These are phyloP conservation scores for Sphinx pinastri DNA, from an alignment of 2,888 invertebrate species.

Conservation along the genomic window DNA sequence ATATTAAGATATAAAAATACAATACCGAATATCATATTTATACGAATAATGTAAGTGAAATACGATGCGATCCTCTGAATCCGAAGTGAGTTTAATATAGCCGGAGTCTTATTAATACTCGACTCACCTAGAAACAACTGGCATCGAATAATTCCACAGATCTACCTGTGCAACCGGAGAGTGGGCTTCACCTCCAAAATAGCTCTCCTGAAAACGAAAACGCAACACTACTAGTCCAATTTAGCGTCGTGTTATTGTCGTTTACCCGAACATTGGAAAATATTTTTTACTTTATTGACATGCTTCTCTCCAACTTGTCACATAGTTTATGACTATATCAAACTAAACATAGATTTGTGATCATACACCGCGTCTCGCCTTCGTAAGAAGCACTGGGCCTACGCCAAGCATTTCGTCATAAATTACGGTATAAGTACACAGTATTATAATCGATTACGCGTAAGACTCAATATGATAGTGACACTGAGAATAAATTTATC, in stretches of 20 bases:
- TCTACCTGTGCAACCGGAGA: constrained; percentile 62
- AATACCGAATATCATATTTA: neutral
- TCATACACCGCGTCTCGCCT: constrained; percentile 32
- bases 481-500: neutral
- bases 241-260: constrained; percentile 35
- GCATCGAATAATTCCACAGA: constrained; percentile 52
- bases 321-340: constrained; percentile 58
- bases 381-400: constrained; percentile 47
- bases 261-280: constrained; percentile 30
- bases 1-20: neutral
- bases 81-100: constrained; percentile 65
- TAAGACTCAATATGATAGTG: neutral
- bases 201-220: constrained; percentile 51
- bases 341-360: constrained; percentile 59
- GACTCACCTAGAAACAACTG: constrained; percentile 62
- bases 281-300: constrained; percentile 42
- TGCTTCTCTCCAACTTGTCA: constrained; percentile 35
- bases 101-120: constrained; percentile 66
- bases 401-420: constrained; percentile 52
- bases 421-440: constrained; percentile 35
- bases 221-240: constrained; percentile 49
- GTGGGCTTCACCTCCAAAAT: constrained; percentile 57
- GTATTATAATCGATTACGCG: neutral
- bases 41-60: constrained; percentile 50
- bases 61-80: constrained; percentile 61